These are phyloP conservation scores for Oceanodroma leucorhoa DNA, from an alignment of 2,797 vertebrate species.

Conservation along the genomic window DNA sequence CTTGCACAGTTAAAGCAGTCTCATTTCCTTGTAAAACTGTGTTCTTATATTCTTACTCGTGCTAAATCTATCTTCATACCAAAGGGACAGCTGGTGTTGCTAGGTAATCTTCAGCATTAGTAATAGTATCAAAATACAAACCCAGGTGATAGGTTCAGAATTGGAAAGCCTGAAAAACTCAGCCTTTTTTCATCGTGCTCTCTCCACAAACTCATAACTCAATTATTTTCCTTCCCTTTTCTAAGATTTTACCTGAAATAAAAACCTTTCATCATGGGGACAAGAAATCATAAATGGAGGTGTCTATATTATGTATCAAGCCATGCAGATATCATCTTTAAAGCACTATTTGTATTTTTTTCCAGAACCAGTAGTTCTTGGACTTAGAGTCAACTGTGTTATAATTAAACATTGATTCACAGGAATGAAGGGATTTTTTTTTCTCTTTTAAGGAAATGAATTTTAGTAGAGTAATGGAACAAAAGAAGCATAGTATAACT, in stretches of 20 bases:
- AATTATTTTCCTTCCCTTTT: neutral
- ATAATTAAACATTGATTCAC: neutral
- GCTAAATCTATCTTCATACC: neutral
- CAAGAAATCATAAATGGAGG: neutral
- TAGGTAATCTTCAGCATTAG: neutral
- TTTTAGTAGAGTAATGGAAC: neutral
- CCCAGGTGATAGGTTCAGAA: neutral
- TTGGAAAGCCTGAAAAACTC: neutral
- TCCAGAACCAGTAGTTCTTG: neutral
- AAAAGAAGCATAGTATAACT: neutral
- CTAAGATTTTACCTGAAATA: neutral
- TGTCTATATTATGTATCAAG: neutral
- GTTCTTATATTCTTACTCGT: neutral
- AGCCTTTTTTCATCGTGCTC: neutral
- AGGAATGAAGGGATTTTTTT: neutral
- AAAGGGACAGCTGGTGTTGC: neutral
- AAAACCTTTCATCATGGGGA: neutral
- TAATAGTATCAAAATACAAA: neutral
- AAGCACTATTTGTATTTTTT: neutral
- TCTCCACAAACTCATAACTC: neutral
- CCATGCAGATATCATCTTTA: neutral
- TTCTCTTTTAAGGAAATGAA: neutral
- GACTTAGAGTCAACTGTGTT: neutral
- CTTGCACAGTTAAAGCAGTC: neutral
- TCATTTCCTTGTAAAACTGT: neutral